Conservation (phyloP, 2,113 vertebrate species). For the Zosterops japonicus region DNA sequence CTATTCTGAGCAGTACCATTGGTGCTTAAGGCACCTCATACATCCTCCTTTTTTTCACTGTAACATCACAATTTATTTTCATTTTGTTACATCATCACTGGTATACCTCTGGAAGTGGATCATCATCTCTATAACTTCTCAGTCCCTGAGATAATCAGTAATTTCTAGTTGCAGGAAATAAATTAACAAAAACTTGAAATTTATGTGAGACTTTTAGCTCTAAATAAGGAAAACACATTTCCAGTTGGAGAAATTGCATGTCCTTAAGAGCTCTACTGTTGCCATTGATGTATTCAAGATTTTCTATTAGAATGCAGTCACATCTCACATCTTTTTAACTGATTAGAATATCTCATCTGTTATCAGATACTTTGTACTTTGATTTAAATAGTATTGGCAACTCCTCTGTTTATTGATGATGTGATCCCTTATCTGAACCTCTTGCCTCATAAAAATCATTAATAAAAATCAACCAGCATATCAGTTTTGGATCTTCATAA, state of each 20-base stretch:
- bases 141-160: background rate
- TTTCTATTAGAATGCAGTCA: slow-evolving; percentile 52
- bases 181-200: slow-evolving; percentile 22
- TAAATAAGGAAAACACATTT: slow-evolving; percentile 31
- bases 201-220: slow-evolving; percentile 20
- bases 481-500: background rate
- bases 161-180: slow-evolving; percentile 55
- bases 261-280: slow-evolving; percentile 37
- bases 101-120: background rate
- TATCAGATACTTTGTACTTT: slow-evolving; percentile 61
- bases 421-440: background rate
- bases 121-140: background rate
- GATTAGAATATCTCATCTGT: slow-evolving; percentile 48
- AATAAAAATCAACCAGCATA: background rate
- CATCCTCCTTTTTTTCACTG: background rate
- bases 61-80: background rate
- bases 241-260: slow-evolving; percentile 38
- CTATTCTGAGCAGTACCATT: background rate
- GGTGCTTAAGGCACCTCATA: background rate
- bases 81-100: background rate
- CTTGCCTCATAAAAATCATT: background rate
- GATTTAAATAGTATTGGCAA: slow-evolving; percentile 55
- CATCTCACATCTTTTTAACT: slow-evolving; percentile 50
- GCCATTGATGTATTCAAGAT: slow-evolving; percentile 49
- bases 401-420: slow-evolving; percentile 47